Evolutionary conservation across 2,113 vertebrate species (phyloP), one percentile per base, ranked within the genome.

Genomic region (Sakesphorus luctuosus): DNA sequence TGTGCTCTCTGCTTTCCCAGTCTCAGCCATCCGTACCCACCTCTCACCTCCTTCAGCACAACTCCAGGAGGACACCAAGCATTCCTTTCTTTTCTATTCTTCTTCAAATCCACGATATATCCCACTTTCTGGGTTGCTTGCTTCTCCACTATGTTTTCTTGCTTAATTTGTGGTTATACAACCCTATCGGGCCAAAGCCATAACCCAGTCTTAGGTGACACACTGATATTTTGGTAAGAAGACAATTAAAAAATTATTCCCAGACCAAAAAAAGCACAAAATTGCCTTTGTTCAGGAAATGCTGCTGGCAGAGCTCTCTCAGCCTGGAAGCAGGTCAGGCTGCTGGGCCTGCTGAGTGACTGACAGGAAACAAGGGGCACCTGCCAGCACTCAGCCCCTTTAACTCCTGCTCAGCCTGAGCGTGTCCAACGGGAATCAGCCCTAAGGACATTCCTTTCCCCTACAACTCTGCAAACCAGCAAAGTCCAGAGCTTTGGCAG

Each of bases 11-110:
- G 40, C 71, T 59, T 35, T 9, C n/a, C 77, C 69, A 15, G 6
- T 3, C 91, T 23, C 13, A 1, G 11, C 38, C 68, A 4, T 0
- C 66, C 53, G 33, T 4, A 21, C 8, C 40, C 73, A 25, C 16
- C 2, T 0, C 56, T 33, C 2, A 2, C 21, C 20, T 46, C 23
- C 23, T 1, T 2, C 6, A 2, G 84, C 19, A 71, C 23, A 25
- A 0, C 43, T 50, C 47, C 7, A 11, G 68, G 33, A 47, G 16
- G 0, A 0, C 1, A 18, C 18, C 36, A 18, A 47, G 9, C 44
- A 28, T 18, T 29, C 47, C 21, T 44, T 46, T 18, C 43, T 33
- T 47, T 33, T n/a, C 53, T 53, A 61, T 18, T 62, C 46, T 38
- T n/a, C 71, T 31, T 56, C 53, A n/a, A 7, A 38, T 1, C 44